Conservation (phyloP, 2,888 invertebrate species). For the Cantharis lateralis region DNA sequence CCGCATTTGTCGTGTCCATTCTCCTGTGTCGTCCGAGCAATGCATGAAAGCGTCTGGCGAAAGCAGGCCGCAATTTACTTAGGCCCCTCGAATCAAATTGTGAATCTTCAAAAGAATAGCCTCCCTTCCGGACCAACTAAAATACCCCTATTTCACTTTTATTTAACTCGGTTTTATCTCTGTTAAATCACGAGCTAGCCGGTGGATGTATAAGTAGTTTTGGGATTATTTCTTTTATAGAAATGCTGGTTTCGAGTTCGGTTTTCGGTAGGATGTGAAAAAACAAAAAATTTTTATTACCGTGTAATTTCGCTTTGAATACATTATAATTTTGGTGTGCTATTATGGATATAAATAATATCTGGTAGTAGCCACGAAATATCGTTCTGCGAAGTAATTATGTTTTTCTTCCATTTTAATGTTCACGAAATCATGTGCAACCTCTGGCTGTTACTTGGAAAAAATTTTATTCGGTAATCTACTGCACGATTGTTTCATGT, state of each 20-base stretch:
- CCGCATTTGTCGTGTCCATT: conserved; percentile 33
- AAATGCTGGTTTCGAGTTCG: not conserved
- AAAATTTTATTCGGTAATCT: conserved; percentile 19
- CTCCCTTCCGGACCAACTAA: conserved; percentile 38
- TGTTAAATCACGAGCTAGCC: conserved; percentile 38
- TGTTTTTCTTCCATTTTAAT: conserved; percentile 16
- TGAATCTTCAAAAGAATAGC: conserved; percentile 54
- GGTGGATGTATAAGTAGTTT: conserved; percentile 36
- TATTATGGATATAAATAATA: conserved; percentile 9
- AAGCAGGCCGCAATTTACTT: conserved; percentile 57
- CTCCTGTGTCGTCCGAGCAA: conserved; percentile 26
- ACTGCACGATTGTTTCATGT: conserved; percentile 18
- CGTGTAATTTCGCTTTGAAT: conserved; percentile 18
- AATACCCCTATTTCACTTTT: conserved; percentile 54
- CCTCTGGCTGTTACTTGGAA: conserved; percentile 21
- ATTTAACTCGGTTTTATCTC: conserved; percentile 54
- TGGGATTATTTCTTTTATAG: not conserved
- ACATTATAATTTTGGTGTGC: conserved; percentile 16
- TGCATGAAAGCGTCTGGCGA: conserved; percentile 45
- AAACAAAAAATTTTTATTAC: conserved; percentile 8
- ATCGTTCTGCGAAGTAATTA: conserved; percentile 18
- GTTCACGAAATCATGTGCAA: conserved; percentile 21
- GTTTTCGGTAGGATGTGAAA: not conserved
- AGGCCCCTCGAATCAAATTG: conserved; percentile 54
- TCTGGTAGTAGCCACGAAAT: conserved; percentile 16